Evolutionary conservation across 2,888 invertebrate genomes (phyloP), one percentile per base, ranked within the genome.

Genomic region (Ormyrus thymus): DNA sequence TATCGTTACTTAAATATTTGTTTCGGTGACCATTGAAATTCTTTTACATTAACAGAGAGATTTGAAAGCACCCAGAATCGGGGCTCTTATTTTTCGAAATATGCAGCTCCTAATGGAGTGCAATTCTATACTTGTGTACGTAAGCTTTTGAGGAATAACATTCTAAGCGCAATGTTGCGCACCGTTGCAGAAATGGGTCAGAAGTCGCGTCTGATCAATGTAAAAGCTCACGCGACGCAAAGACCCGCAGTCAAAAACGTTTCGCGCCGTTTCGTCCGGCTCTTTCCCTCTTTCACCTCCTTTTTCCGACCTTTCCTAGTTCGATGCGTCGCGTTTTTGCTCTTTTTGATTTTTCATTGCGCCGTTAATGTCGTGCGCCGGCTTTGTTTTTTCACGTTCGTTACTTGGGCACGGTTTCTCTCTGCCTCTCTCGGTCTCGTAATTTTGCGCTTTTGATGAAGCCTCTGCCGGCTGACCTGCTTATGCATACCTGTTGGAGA

Each of bases 191-290:
- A 76, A 70, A 15, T 76, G 45, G 69, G 76, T 76, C 70, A 76
- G 64, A 76, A 70, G 64, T 64, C 56, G 69, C 70, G 46, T 70
- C 70, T 76, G 70, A 76, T 76, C 76, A 76, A 15, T 56, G 64
- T 70, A 48, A 70, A 70, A 76, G 70, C 76, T 76, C 48, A 43
- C 45, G 64, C 45, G 7, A 48, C 15, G 50, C 9, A 73, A 73
- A 46, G 66, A 15, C 46, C 51, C 15, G 45, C 29, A 29, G 13
- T 53, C 15, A 50, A 29, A 13, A 50, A 50, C n/a, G 2, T 29
- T 29, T 29, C 29, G 29, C n/a, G 45, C 51, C 13, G 45, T 15
- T 72, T 46, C 11, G 45, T 10, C 51, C 13, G 15, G 70, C 29
- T 7, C 53, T 48, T 50, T 50, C 7, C 29, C 29, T 6, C 70